These are phyloP conservation scores for Baccha elongata DNA, from an alignment of 2,888 invertebrate genomes.

Conservation along the genomic window DNA sequence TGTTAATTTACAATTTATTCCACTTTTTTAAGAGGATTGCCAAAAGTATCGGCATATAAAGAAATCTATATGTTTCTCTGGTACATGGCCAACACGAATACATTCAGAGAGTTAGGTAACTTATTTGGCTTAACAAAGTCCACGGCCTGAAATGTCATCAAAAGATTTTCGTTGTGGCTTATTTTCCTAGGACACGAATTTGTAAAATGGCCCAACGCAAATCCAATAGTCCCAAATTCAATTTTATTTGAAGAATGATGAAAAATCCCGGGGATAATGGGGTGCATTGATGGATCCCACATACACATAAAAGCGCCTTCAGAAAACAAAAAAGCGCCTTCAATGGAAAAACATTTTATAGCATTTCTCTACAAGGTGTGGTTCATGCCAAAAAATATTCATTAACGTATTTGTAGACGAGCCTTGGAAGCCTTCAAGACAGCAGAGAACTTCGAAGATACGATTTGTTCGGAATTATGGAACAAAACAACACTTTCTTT, in stretches of 20 bases:
- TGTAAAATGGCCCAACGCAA: slow-evolving; percentile 16
- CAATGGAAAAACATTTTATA: slow-evolving; percentile 73
- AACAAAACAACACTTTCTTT: no score
- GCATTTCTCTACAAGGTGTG: slow-evolving; percentile 75
- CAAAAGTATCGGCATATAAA: not conserved
- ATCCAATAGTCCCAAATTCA: no score
- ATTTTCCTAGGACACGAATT: slow-evolving; percentile 2
- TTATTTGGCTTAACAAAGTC: slow-evolving; percentile 24
- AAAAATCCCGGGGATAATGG: slow-evolving; percentile 69
- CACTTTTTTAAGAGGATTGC: not conserved
- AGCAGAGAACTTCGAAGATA: no score
- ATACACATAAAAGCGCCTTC: not conserved
- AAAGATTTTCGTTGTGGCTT: not conserved
- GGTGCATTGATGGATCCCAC: slow-evolving; percentile 72
- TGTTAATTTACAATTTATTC: no score
- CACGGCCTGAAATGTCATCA: slow-evolving; percentile 19
- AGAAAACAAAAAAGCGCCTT: slow-evolving; percentile 61
- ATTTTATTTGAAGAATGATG: no score
- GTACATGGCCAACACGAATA: slow-evolving; percentile 25
- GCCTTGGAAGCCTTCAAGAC: slow-evolving; percentile 75
- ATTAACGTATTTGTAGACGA: slow-evolving; percentile 75
- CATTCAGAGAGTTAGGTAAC: slow-evolving; percentile 8
- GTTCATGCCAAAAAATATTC: slow-evolving; percentile 73
- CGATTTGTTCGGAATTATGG: no score
- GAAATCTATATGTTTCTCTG: not conserved